Evolutionary conservation across 2,888 invertebrate genomes (phyloP).

Genomic region (Epirrhoe tristata): DNA sequence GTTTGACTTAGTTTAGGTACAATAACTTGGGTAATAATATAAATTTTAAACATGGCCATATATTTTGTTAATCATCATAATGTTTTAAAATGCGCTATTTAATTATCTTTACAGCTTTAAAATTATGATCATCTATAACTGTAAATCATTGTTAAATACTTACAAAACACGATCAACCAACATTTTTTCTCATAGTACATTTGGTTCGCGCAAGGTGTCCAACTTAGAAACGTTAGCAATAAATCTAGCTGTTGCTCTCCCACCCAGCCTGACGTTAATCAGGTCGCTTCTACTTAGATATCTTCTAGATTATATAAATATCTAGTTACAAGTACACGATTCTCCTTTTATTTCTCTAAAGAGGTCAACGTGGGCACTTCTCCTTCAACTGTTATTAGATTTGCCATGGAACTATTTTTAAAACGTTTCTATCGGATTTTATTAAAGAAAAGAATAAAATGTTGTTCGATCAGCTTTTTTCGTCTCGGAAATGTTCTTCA

Average conservation of each 20-base stretch:
- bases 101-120: too few species aligned
- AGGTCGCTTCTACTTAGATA: conserved; percentile 66
- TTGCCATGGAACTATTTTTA: conserved; percentile 55
- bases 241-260: conserved; percentile 70
- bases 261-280: conserved; percentile 73
- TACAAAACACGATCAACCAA: too few species aligned
- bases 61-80: too few species aligned
- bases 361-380: conserved; percentile 62
- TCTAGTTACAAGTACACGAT: conserved; percentile 48
- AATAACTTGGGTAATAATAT: too few species aligned
- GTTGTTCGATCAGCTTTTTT: conserved; percentile 24
- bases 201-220: conserved; percentile 69
- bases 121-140: too few species aligned
- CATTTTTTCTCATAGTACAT: neutral
- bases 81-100: too few species aligned
- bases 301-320: conserved; percentile 70
- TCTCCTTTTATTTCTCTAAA: conserved; percentile 61
- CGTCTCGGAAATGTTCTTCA: neutral
- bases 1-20: too few species aligned
- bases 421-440: conserved; percentile 45
- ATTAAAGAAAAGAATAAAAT: conserved; percentile 47
- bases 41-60: too few species aligned
- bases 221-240: conserved; percentile 74
- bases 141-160: too few species aligned
- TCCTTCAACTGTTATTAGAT: conserved; percentile 64